These are phyloP conservation scores for Heliconius melpomene DNA, from an alignment of 1,140 invertebrate genomes.

Conservation along the genomic window DNA sequence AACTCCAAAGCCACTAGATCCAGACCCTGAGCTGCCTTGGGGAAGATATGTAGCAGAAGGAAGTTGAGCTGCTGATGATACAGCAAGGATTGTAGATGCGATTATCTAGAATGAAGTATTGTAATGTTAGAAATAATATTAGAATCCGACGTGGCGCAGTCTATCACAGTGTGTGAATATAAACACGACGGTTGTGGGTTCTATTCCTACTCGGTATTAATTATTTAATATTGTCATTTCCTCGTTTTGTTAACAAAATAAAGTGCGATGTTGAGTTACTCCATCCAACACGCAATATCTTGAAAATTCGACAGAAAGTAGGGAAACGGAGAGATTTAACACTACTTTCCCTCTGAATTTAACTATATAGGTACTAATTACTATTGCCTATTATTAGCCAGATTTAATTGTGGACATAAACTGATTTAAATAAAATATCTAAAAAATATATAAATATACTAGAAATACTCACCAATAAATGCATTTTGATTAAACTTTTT, in stretches of 20 bases:
- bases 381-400: too few species aligned
- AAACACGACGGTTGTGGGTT: too few species aligned
- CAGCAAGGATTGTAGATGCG: conserved; percentile 43
- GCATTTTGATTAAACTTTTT: conserved; percentile 39
- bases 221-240: too few species aligned
- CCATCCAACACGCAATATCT: neutral
- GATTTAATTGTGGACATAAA: too few species aligned
- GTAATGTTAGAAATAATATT: neutral
- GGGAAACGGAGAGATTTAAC: too few species aligned
- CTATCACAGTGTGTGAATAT: too few species aligned
- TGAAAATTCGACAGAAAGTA: too few species aligned
- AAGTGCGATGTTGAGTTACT: neutral
- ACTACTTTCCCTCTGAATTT: too few species aligned
- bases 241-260: neutral
- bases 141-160: too few species aligned
- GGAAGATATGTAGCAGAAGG: conserved; percentile 45
- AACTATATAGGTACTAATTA: too few species aligned
- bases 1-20: neutral
- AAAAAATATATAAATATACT: neutral
- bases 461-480: conserved; percentile 45
- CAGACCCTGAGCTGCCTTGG: conserved; percentile 24
- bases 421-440: neutral
- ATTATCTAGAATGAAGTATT: conserved; percentile 34
- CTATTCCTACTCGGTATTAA: too few species aligned
- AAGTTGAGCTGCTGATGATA: conserved; percentile 46